phyloP scores from a whole-genome alignment of 2,888 invertebrate species.

The Agrochola lota region DNA sequence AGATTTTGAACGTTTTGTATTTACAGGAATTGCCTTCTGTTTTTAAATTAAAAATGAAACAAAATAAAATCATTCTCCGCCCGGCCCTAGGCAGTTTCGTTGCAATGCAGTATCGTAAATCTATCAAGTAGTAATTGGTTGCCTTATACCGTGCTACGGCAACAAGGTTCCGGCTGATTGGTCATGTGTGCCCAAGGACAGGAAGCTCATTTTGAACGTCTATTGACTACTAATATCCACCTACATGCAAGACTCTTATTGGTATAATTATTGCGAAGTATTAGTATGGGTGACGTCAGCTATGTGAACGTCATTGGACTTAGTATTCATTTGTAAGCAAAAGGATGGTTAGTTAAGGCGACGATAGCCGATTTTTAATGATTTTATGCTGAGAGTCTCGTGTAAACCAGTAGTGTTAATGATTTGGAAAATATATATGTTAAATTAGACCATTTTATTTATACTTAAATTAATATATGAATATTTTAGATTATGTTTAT shows the following conservation, averaged over 20 bases:
- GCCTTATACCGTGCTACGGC: slow-evolving; percentile 49
- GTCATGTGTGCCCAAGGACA: slow-evolving; percentile 69
- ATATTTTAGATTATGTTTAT: too few relatives aligned
- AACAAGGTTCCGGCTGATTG: slow-evolving; percentile 68
- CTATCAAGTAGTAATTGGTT: slow-evolving; percentile 59
- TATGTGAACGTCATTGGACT: slow-evolving; percentile 33
- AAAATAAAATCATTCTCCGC: not conserved
- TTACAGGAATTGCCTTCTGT: not conserved
- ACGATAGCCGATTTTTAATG: too few relatives aligned
- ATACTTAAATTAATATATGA: too few relatives aligned
- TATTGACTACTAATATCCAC: slow-evolving; percentile 65
- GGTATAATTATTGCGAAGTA: slow-evolving; percentile 63
- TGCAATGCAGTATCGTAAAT: slow-evolving; percentile 60
- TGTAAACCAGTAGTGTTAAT: too few relatives aligned
- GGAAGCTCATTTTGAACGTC: slow-evolving; percentile 63
- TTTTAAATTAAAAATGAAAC: not conserved
- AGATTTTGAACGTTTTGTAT: too few relatives aligned
- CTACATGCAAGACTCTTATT: slow-evolving; percentile 49
- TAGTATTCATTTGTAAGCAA: slow-evolving; percentile 48
- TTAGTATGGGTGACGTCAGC: slow-evolving; percentile 47
- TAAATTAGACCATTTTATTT: too few relatives aligned
- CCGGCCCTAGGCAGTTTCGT: slow-evolving; percentile 29
- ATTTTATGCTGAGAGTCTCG: too few relatives aligned
- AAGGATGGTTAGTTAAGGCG: slow-evolving; percentile 8
- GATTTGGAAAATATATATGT: too few relatives aligned